Conservation (phyloP, 1,140 invertebrate genomes). For the Dreissena rostriformis region DNA sequence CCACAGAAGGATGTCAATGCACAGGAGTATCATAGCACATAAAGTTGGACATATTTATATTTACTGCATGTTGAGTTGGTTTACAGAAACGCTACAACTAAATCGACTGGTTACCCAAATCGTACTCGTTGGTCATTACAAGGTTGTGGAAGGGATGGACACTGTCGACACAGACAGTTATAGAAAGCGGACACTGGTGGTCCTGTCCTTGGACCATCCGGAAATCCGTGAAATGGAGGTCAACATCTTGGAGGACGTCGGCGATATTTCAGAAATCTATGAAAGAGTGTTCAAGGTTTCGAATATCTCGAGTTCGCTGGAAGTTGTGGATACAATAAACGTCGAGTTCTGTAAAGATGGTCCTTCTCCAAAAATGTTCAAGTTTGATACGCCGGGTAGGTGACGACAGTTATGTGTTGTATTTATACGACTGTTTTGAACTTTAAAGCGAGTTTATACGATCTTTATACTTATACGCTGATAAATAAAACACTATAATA, state of each 20-base stretch:
- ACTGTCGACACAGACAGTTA: conserved; percentile 24
- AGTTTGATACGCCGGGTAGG: no score
- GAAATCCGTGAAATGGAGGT: conserved; percentile 34
- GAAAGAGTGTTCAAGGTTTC: conserved; percentile 28
- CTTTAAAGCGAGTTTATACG: no score
- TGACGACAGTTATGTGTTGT: no score
- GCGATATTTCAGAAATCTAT: conserved; percentile 14
- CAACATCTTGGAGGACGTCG: conserved; percentile 5
- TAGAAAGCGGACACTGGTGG: conserved; percentile 34
- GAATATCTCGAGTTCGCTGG: conserved; percentile 3
- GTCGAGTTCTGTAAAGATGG: conserved; percentile 13
- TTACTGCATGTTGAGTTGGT: not conserved
- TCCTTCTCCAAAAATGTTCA: no score
- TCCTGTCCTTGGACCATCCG: conserved; percentile 17
- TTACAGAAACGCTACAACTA: conserved; percentile 11
- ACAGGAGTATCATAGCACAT: no score
- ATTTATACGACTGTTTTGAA: no score
- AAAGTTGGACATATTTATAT: no score
- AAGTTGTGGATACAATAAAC: conserved; percentile 31
- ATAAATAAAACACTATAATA: no score
- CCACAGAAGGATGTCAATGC: no score
- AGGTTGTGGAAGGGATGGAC: not conserved
- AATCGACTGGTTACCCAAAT: conserved; percentile 33
- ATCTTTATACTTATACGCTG: no score
- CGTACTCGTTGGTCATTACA: conserved; percentile 41